phyloP scores from a whole-genome alignment of 2,797 vertebrate genomes.

The Geotrypetes seraphini region DNA sequence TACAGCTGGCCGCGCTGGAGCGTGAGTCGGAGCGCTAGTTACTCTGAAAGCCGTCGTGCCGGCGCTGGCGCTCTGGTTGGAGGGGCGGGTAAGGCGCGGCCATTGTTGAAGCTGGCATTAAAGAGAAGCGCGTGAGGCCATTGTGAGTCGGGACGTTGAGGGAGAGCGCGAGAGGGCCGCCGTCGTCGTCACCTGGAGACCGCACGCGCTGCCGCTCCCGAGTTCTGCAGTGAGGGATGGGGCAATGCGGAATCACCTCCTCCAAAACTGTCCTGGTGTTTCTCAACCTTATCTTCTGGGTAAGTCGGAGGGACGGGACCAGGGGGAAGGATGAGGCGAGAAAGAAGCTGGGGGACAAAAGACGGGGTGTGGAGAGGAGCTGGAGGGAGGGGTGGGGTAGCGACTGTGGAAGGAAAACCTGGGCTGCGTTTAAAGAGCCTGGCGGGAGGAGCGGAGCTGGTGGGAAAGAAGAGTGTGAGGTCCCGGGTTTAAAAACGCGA shows the following conservation, averaged over 20 bases:
- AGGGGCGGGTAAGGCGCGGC: no score
- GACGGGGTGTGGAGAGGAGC: rapidly evolving
- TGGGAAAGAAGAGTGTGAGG: background rate
- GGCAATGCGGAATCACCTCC: constrained; percentile 93
- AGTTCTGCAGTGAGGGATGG: constrained; percentile 67
- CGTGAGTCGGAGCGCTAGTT: no score
- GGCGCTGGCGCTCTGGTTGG: no score
- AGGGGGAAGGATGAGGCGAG: background rate
- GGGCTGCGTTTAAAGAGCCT: no score
- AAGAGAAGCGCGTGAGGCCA: background rate
- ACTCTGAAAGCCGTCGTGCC: no score
- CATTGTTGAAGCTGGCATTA: background rate
- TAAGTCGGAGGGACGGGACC: constrained; percentile 42
- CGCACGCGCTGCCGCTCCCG: background rate
- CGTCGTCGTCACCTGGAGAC: constrained; percentile 6
- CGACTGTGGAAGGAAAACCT: background rate
- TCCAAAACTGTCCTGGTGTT: constrained; percentile 96
- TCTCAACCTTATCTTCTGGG: constrained; percentile 96
- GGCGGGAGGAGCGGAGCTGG: no score
- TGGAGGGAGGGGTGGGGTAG: no score
- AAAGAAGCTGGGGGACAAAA: no score
- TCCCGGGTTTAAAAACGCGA: rapidly evolving
- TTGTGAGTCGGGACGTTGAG: background rate
- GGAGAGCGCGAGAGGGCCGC: background rate
- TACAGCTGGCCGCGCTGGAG: no score